Evolutionary conservation across 2,888 invertebrate genomes (phyloP), one percentile per base, ranked within the genome.

Genomic region (Pogonocherus hispidulus): DNA sequence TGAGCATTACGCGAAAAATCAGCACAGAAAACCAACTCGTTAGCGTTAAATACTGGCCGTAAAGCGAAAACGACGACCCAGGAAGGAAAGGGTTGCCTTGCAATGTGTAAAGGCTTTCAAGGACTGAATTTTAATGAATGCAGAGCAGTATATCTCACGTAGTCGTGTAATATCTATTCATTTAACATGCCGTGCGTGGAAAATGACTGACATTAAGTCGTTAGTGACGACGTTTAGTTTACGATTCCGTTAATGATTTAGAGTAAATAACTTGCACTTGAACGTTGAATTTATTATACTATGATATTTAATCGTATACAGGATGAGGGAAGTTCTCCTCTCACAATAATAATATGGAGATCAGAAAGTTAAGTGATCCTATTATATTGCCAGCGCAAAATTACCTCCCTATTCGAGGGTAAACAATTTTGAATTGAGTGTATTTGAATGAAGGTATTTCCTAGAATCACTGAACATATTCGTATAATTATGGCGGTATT

Each of bases 121-220:
- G 64, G 67, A 60, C 60, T 69, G 71, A 67, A 71, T 71, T 69
- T 73, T 69, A 73, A 73, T 71, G 71, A 73, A 69, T 68, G 68
- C 62, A 56, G 56, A 49, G 62, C 62, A 66, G 64, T 46, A 47
- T 54, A 54, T 62, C 66, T 66, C 69, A 63, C 67, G 71, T 69
- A 52, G 59, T 60, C 51, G 49, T 32, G 67, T 64, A 72, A 68
- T 68, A 70, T 72, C 66, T 70, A 70, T 68, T 68, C 68, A 68
- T 72, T 68, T 65, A 3, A 20, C 35, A 62, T 16, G 46, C 46
- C 27, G 23, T n/a, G 20, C 57, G 23, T 14, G 20, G 20, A 22
- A 23, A 44, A 46, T 44, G 44, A 44, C 23, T 41, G 44, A 57
- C 57, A 57, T 57, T 57, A 46, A 22, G 18, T n/a, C 14, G 20